Conservation (phyloP, 2,888 invertebrate species). For the Callinectes sapidus region DNA sequence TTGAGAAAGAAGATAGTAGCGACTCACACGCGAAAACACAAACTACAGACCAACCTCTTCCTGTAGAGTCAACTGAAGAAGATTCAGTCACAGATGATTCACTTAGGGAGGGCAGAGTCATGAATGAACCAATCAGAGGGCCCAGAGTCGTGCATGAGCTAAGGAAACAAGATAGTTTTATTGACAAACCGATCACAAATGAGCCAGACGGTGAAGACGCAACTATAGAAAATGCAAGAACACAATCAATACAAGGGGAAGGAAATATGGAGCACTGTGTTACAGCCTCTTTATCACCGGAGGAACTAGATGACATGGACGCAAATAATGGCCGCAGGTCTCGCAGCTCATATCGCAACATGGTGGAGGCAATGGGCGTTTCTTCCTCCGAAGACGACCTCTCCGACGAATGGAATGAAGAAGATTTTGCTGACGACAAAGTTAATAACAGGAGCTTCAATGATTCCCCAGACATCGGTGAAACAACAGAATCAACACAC, state of each 20-base stretch:
- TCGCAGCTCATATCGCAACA: conserved; percentile 40
- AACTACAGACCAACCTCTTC: not conserved
- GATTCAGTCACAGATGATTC: not conserved
- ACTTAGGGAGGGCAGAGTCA: not conserved
- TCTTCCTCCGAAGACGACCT: conserved; percentile 16
- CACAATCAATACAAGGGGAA: not conserved
- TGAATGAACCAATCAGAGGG: not conserved
- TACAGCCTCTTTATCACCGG: not conserved
- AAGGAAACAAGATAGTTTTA: not conserved
- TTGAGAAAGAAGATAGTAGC: not conserved
- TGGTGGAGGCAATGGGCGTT: conserved; percentile 41
- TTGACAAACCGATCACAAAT: not conserved
- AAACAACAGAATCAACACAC: not conserved
- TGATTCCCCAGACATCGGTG: not conserved
- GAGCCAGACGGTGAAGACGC: not conserved
- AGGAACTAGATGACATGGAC: not conserved
- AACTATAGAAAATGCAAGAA: not conserved
- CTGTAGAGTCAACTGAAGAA: not conserved
- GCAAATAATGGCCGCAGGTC: conserved; percentile 14
- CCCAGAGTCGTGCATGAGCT: not conserved
- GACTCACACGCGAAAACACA: not conserved
- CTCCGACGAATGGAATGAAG: not conserved
- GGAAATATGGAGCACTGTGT: not conserved
- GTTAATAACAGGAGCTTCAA: not conserved
- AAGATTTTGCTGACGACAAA: not conserved